phyloP scores from a whole-genome alignment of 92 coral and sea anemone species.

The Actinernus sp. region DNA sequence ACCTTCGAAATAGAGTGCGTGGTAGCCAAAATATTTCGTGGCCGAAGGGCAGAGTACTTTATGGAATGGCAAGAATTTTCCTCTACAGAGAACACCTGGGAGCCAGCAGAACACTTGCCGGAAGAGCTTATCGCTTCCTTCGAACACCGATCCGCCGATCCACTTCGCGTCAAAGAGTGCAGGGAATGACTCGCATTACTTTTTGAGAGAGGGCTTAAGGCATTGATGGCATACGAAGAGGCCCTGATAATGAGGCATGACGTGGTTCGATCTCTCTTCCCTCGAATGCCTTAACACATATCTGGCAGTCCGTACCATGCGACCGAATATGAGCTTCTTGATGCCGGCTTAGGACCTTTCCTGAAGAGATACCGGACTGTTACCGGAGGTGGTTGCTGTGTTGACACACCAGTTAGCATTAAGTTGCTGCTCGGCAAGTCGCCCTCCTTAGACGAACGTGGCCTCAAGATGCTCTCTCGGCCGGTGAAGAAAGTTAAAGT shows the following conservation, averaged over 20 bases:
- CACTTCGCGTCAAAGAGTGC: no score
- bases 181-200: no score
- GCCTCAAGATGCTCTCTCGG: background rate
- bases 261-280: background rate
- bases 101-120: no score
- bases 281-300: background rate
- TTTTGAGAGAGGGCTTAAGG: no score
- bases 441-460: background rate
- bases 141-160: no score
- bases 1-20: no score
- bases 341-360: conserved; percentile 3
- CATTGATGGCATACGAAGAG: conserved; percentile 2
- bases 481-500: background rate
- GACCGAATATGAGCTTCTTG: background rate
- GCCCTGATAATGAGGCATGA: background rate
- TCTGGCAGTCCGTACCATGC: background rate
- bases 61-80: no score
- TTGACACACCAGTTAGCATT: no score
- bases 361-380: background rate
- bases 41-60: no score
- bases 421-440: background rate
- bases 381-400: conserved; percentile 8
- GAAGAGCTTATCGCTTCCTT: no score
- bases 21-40: no score
- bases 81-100: no score